Base-by-base conservation (phyloP, 1,140 invertebrate species). In the Drosophila azteca region DNA sequence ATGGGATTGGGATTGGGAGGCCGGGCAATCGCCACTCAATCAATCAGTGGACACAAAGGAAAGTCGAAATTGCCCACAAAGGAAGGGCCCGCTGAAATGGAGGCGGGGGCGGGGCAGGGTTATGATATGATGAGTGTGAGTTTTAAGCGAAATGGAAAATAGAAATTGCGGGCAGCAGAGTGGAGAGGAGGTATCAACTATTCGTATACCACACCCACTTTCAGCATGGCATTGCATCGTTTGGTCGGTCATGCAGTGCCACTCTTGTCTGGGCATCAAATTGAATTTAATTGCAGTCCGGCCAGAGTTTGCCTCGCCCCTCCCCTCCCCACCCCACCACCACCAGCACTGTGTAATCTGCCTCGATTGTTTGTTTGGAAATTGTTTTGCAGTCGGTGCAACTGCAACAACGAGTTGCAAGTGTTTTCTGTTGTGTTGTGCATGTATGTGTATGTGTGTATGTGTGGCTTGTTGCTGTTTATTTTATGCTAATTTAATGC, bases 401-500 rank as follows among this genome's bases (percentile, higher is more conserved):
- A 48, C 44, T 24, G 29, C 52, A 64, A 74, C 31, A 50, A 8
- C 35, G 48, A 60, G 43, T 51, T 66, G 62, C 59, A 63, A 71
- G 60, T 62, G 44, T 20, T 1, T 20, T 20, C 17, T 20, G 17
- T 49, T 54, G 43, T 26, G 24, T 26, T 26, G 24, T 4, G 17
- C 1, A 20, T 20, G 17, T 26, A 4, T 4, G 3, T 26, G 24
- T 26, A 4, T 4, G 24, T 26, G 24, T 26, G 3, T 4, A 4
- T 26, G 24, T 29, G 24, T 49, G 62, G 45, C 51, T 73, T 81
- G 79, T 39, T 39, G 35, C 35, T 39, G 35, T 83, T 83, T 83
- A 64, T 82, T 79, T 88, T 87, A 87, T 88, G 82, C 82, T 87
- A 87, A 87, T 87, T 87, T 76, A 87, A 87, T 87, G 79, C 79